Conservation (phyloP, 2,113 vertebrate species). For the Thryonomys swinderianus region DNA sequence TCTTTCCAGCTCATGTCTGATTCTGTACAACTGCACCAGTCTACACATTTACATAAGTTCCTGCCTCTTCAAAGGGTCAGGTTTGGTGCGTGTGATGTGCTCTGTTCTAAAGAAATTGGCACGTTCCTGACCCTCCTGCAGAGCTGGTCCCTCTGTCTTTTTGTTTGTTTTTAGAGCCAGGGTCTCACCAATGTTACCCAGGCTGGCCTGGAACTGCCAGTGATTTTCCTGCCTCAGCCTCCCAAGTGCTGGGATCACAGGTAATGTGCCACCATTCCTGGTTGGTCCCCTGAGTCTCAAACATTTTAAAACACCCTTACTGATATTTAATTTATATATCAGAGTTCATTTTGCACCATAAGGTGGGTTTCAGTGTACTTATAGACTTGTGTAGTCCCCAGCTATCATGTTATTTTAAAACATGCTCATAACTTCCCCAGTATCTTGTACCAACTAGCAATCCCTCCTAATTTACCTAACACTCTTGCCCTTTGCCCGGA, state of each 20-base stretch:
- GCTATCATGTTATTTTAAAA: constrained; percentile 1
- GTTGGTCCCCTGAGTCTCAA: neutral
- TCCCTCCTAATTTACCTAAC: neutral
- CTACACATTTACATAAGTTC: neutral
- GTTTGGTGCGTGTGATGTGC: neutral
- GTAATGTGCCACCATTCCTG: neutral
- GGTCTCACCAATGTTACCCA: neutral
- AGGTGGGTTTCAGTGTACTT: neutral
- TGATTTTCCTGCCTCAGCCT: neutral
- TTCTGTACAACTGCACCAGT: neutral
- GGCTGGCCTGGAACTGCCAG: neutral
- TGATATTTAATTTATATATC: neutral
- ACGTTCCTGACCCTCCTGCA: neutral
- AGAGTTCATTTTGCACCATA: neutral
- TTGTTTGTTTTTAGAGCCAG: neutral
- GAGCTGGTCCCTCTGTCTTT: neutral
- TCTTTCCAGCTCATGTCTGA: neutral
- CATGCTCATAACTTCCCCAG: neutral
- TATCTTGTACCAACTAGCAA: neutral
- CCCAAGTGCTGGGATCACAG: neutral
- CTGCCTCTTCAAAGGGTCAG: neutral
- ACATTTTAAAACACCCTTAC: constrained; percentile 5
- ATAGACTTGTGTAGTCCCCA: neutral
- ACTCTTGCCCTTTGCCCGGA: neutral
- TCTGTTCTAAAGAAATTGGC: neutral